phyloP scores from a whole-genome alignment of 2,888 invertebrate genomes.

The Dendrolimus houi region DNA sequence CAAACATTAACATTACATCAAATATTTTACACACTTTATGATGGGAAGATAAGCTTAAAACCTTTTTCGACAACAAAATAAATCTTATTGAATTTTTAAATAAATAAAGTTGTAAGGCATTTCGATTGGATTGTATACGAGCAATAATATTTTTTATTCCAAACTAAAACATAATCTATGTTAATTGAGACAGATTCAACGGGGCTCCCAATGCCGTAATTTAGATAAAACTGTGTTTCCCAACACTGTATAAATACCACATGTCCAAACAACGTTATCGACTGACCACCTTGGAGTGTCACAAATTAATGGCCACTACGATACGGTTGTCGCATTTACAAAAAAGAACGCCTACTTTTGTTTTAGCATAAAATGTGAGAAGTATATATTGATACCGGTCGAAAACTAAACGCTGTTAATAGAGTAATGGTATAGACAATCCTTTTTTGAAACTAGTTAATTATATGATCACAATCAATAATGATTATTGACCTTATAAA shows the following conservation, averaged over 20 bases:
- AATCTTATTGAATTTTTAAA: background rate
- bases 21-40: background rate
- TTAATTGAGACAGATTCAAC: slow-evolving; percentile 55
- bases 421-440: slow-evolving; percentile 11
- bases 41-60: no score
- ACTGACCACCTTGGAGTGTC: slow-evolving; percentile 60
- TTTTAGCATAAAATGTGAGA: no score
- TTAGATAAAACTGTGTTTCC: slow-evolving; percentile 62
- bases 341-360: background rate
- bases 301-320: slow-evolving; percentile 55
- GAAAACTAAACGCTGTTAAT: slow-evolving; percentile 5
- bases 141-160: background rate
- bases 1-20: background rate
- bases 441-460: slow-evolving; percentile 58
- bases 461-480: slow-evolving; percentile 66
- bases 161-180: slow-evolving; percentile 19
- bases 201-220: slow-evolving; percentile 64
- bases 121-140: background rate
- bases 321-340: slow-evolving; percentile 10
- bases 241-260: slow-evolving; percentile 61
- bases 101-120: background rate
- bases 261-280: slow-evolving; percentile 63
- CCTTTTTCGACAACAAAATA: no score
- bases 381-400: no score
- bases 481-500: slow-evolving; percentile 71